Evolutionary conservation across 2,888 invertebrate genomes (phyloP).

Genomic region (Alcis repandata): DNA sequence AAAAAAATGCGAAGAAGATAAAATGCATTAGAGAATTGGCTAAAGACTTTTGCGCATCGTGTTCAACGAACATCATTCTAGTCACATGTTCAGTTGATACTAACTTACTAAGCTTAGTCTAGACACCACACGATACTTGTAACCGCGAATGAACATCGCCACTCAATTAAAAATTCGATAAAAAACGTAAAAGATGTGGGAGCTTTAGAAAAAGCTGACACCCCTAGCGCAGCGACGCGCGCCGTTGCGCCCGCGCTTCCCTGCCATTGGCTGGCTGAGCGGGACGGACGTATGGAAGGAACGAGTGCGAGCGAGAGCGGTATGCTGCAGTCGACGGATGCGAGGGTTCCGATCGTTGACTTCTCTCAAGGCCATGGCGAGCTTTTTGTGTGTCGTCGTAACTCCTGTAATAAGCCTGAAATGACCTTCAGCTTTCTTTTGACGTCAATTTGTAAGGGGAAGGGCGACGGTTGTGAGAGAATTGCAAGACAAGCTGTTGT

Average conservation of each 20-base stretch:
- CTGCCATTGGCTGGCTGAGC: constrained; percentile 70
- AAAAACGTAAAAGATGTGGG: constrained; percentile 71
- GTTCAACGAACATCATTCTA: background rate
- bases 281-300: constrained; percentile 53
- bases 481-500: background rate
- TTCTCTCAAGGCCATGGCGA: constrained; percentile 80
- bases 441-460: constrained; percentile 64
- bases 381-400: constrained; percentile 77
- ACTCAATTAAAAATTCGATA: constrained; percentile 73
- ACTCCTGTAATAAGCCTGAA: constrained; percentile 75
- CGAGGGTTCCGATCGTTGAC: constrained; percentile 85
- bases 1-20: too few species aligned
- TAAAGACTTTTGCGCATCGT: too few species aligned
- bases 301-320: constrained; percentile 61
- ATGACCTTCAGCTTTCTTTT: constrained; percentile 82
- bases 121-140: constrained; percentile 5
- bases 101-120: background rate
- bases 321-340: constrained; percentile 78
- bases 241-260: constrained; percentile 78
- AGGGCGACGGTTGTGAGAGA: constrained; percentile 13
- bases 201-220: constrained; percentile 81
- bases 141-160: constrained; percentile 54
- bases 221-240: constrained; percentile 82
- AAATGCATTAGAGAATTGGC: too few species aligned
- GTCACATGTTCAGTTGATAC: background rate